A percentile compares a stretch with the other conserved stretches of the same genome.
Conservation (phyloP, 2,113 vertebrate genomes). For the Rhynchomys soricoides region DNA sequence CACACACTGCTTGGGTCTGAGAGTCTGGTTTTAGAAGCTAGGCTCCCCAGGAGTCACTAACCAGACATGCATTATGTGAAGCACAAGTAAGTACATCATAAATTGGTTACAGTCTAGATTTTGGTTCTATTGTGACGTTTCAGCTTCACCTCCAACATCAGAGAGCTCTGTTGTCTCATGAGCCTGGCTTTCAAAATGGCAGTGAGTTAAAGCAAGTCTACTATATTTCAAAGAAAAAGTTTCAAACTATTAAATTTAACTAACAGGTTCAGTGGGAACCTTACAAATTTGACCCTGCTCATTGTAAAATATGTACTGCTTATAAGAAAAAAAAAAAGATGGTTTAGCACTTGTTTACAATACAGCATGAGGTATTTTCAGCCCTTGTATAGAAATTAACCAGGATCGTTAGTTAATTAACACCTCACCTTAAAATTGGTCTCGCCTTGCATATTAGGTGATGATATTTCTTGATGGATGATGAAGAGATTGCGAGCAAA, state of each 20-base stretch:
- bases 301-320: constrained; percentile 79
- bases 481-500: constrained; percentile 98
- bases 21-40: neutral
- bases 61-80: constrained; percentile 40
- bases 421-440: constrained; percentile 96
- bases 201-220: constrained; percentile 73
- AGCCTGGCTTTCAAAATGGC: constrained; percentile 54
- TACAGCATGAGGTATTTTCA: constrained; percentile 89
- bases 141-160: constrained; percentile 59
- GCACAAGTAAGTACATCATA: neutral
- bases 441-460: constrained; percentile 95
- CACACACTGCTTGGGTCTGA: neutral
- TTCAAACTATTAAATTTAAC: constrained; percentile 89
- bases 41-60: neutral
- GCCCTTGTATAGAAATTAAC: constrained; percentile 88
- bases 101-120: constrained; percentile 52
- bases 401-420: constrained; percentile 96
- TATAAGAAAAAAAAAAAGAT: constrained; percentile 79
- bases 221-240: constrained; percentile 86
- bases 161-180: constrained; percentile 41
- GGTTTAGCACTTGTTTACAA: constrained; percentile 89
- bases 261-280: constrained; percentile 85
- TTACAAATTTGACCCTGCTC: constrained; percentile 82
- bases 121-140: constrained; percentile 27
- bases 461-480: constrained; percentile 99